Base-by-base conservation (phyloP, 1,140 invertebrate genomes). In the Neelides sp. region DNA sequence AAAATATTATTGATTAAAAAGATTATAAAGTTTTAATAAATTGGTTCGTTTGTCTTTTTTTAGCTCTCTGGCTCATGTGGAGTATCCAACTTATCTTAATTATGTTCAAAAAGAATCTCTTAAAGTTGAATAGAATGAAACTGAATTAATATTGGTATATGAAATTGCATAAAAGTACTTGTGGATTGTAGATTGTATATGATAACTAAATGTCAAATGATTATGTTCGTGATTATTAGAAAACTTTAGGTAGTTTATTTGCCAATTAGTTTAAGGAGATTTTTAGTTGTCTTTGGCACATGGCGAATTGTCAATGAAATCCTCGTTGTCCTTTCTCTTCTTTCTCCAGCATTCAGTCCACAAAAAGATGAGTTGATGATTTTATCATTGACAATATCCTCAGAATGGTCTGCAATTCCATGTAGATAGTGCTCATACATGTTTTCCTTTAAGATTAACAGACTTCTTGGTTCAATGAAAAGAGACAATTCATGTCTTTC, bases 271-370 rank as follows among this genome's bases (percentile, higher is more conserved):
- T 34, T 13, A 15, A 47, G 12, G 4, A 36, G 10, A 5, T 27
- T 22, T 20, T 85, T 90, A 59, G 78, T 75, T 43, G 84, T 83
- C 73, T 89, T 92, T 48, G 88, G 87, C 7, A 95, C 90, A 76
- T 91, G 79, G 65, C 92, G 76, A 53, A 97, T 93, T 32, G 93
- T 98, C 27, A 97, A 68, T 4, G 92, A 97, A 54, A 96, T 70
- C 64, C 92, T 76, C 13, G 78, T 85, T 1, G 70, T 67, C 44
- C 91, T 74, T 43, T 70, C 61, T 24, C 91, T 57, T 44, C 65
- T 68, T 52, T 75, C 65, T 35, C 73, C 75, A 41, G 73, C 66
- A 17, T 62, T 20, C 8, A 40, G 20, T 32, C 17, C 22, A 52
- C 50, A 32, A 23, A 26, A 23, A 15, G n/a, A n/a, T n/a, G 84